Base-by-base conservation (phyloP, 2,888 invertebrate species). In the Zaprionus obscuricornis region DNA sequence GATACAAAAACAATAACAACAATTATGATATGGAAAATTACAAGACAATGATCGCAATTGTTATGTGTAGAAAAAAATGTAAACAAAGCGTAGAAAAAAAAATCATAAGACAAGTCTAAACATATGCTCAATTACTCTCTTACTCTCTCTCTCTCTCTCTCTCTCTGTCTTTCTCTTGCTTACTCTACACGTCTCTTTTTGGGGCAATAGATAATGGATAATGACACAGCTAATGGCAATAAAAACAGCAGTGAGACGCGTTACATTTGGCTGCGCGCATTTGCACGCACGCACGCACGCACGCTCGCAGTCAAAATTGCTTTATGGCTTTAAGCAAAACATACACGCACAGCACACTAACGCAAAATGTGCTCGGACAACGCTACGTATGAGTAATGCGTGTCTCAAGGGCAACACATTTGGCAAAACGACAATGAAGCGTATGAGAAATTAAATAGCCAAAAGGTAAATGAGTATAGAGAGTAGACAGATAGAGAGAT, bases 381-480 rank as follows among this genome's bases (percentile, higher is more conserved):
- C 36, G 37, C 52, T 54, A 22, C 78, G 54, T 43, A 68, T 84
- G 78, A 67, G 85, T 64, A 81, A 77, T 85, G 77, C 52, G 39
- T 11, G 45, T 34, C 58, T 59, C 85, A 76, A 76, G 85, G 76
- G 82, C 74, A 60, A 47, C 47, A 67, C 31, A 29, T 45, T 81
- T 73, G 69, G 54, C 75, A 81, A n/a, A 47, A 46, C 49, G 45
- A 46, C n/a, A n/a, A n/a, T n/a, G n/a, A 71, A 58, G 59, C 59
- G 54, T 76, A 75, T 59, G 72, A 40, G 56, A 84, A 84, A 66
- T 60, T 60, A 84, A 84, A 70, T 58, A 62, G 67, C 49, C 81
- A 72, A 36, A 36, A 11, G 13, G 14, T 6, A 17, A 2, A 22
- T 8, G 24, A n/a, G 24, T n/a, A 16, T 13, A n/a, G 5, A 0